These are phyloP conservation scores for Andricus quercusramuli DNA, from an alignment of 2,888 invertebrate species.

Conservation along the genomic window DNA sequence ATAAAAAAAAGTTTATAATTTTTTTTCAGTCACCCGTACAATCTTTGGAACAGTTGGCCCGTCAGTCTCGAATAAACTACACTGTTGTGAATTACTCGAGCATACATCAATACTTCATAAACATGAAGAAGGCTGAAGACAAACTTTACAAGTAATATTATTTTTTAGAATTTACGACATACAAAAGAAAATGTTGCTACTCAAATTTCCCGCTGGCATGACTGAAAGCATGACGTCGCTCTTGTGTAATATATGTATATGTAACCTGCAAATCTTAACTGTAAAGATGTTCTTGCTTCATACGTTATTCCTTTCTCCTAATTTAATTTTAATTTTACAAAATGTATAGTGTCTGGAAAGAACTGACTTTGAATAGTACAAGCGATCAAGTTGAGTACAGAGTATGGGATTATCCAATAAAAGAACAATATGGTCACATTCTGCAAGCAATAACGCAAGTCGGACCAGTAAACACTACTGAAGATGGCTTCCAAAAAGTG, in stretches of 20 bases:
- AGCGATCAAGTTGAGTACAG: conserved; percentile 89
- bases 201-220: conserved; percentile 35
- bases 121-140: conserved; percentile 95
- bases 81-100: conserved; percentile 89
- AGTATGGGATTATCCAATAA: conserved; percentile 96
- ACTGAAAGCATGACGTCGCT: background rate
- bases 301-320: background rate
- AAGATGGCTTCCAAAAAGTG: conserved; percentile 87
- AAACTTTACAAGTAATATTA: conserved; percentile 86
- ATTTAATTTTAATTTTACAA: background rate
- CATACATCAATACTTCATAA: conserved; percentile 90
- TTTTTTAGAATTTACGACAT: conserved; percentile 5
- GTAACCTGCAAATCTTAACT: background rate
- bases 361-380: conserved; percentile 90
- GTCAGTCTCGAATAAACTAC: conserved; percentile 93
- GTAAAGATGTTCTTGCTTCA: background rate
- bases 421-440: conserved; percentile 94
- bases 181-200: background rate
- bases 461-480: conserved; percentile 85
- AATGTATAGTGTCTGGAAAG: conserved; percentile 89
- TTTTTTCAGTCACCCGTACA: conserved; percentile 88
- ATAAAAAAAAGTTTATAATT: background rate
- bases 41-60: conserved; percentile 91
- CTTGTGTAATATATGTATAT: background rate
- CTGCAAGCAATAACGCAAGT: conserved; percentile 90